Conservation (phyloP, 2,888 invertebrate genomes). For the Oscheius myriophilus region DNA sequence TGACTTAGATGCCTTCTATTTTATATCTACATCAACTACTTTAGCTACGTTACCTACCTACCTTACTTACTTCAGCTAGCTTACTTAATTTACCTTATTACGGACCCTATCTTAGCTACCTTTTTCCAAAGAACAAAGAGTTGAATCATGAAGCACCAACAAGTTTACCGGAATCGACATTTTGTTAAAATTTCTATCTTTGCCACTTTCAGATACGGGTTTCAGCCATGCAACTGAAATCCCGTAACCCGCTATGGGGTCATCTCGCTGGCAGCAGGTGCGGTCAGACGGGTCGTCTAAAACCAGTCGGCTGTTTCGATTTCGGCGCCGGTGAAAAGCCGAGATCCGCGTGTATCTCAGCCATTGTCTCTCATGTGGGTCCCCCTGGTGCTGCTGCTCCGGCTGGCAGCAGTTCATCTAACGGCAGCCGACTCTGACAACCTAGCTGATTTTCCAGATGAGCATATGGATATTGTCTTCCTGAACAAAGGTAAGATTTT, state of each 20-base stretch:
- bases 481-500: constrained; percentile 26
- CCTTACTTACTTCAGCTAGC: no score
- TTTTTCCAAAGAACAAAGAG: no score
- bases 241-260: background rate
- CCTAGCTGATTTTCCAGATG: constrained; percentile 37
- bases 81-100: no score
- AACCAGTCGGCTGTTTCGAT: constrained; percentile 21
- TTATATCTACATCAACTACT: no score
- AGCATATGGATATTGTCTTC: constrained; percentile 37
- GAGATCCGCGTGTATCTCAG: constrained; percentile 1
- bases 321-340: constrained; percentile 18
- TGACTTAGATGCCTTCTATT: no score
- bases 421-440: background rate
- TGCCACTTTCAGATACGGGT: no score
- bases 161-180: no score
- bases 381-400: constrained; percentile 22
- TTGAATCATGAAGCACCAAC: no score
- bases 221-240: no score
- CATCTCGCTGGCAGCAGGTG: constrained; percentile 2
- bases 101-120: no score
- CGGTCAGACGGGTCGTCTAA: constrained; percentile 7
- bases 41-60: no score
- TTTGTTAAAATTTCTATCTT: no score
- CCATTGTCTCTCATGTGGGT: constrained; percentile 14
- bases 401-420: constrained; percentile 7